These are phyloP conservation scores for Nymphalis c-album DNA, from an alignment of 2,888 invertebrate species.

Conservation along the genomic window DNA sequence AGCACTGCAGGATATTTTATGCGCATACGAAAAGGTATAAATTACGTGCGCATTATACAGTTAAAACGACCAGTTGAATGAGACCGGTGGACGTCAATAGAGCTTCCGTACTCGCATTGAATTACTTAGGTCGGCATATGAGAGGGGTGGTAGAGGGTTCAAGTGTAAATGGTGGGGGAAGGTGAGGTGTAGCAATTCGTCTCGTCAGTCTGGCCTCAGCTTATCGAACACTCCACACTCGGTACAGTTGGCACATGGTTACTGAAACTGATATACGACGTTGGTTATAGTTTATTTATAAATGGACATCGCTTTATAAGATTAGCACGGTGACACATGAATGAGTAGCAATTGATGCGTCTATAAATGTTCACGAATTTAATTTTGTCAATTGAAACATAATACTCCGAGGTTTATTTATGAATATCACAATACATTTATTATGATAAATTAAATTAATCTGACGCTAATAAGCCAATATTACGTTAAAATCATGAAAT, in stretches of 20 bases:
- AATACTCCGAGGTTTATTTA: too few species aligned
- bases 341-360: conserved; percentile 5
- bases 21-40: conserved; percentile 30
- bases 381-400: conserved; percentile 4
- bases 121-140: conserved; percentile 36
- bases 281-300: conserved; percentile 62
- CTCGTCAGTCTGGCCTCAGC: conserved; percentile 62
- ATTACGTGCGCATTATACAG: conserved; percentile 34
- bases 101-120: conserved; percentile 34
- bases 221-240: conserved; percentile 69
- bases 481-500: neutral
- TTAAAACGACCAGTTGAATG: conserved; percentile 33
- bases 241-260: conserved; percentile 56
- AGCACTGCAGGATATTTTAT: conserved; percentile 26
- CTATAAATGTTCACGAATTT: conserved; percentile 4
- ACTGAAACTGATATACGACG: conserved; percentile 74
- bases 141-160: conserved; percentile 42
- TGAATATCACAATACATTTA: too few species aligned
- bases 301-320: conserved; percentile 45
- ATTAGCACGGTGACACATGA: conserved; percentile 27
- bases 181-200: conserved; percentile 55
- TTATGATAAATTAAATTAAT: too few species aligned
- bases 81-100: conserved; percentile 32
- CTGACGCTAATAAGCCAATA: too few species aligned
- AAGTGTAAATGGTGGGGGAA: conserved; percentile 47